Percentiles rank a stretch among this genome's conserved stretches.
Conservation (phyloP, 2,797 vertebrate genomes). For the Lepilemur septentrionalis region DNA sequence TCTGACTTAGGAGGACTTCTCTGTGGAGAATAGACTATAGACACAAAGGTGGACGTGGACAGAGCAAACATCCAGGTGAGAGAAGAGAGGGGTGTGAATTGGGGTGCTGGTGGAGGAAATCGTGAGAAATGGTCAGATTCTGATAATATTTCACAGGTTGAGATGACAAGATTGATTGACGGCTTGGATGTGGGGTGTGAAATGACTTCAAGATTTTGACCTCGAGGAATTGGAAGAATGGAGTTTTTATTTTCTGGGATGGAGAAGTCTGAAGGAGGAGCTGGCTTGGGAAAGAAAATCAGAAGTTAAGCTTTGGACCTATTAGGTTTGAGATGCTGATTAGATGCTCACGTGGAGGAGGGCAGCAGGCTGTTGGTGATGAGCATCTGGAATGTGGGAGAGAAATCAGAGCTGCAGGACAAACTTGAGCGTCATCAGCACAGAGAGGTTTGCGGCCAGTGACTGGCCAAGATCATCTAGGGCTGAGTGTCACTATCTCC, state of each 20-base stretch:
- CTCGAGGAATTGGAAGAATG: background rate
- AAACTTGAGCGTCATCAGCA: background rate
- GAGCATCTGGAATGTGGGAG: background rate
- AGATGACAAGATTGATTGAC: background rate
- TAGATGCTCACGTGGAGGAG: background rate
- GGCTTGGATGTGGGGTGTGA: background rate
- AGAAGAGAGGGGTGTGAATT: background rate
- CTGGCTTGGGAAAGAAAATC: background rate
- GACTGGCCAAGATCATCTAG: background rate
- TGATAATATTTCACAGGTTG: background rate
- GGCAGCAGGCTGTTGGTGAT: background rate
- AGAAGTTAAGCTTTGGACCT: background rate
- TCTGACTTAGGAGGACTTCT: background rate
- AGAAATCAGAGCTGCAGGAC: background rate
- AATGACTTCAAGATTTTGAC: background rate
- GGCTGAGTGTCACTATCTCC: background rate
- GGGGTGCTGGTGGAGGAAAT: background rate
- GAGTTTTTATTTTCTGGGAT: background rate
- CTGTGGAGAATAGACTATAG: background rate
- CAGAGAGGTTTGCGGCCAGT: background rate
- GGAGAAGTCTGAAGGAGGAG: background rate
- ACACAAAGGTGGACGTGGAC: background rate
- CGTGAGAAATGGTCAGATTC: background rate
- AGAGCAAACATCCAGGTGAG: background rate
- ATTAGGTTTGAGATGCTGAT: background rate